Percentiles rank a stretch among this genome's conserved stretches.
phyloP scores from a whole-genome alignment of 2,797 vertebrate genomes.

The Sebastolobus alascanus region DNA sequence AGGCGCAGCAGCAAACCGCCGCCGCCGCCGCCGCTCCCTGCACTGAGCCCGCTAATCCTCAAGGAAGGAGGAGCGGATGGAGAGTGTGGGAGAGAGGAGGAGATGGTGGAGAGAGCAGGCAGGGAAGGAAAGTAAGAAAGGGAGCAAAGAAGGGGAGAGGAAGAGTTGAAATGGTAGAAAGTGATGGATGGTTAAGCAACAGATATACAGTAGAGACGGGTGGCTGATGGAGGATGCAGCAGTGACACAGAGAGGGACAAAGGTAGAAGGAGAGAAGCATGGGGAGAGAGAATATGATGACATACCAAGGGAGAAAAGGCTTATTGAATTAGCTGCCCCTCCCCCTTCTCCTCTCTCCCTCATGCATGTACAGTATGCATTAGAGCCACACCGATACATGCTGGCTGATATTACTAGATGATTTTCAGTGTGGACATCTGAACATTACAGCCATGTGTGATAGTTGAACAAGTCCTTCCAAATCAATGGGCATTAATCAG shows the following conservation, averaged over 20 bases:
- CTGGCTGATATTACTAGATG: background rate
- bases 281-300: conserved; percentile 39
- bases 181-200: background rate
- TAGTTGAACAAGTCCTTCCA: background rate
- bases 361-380: conserved; percentile 13
- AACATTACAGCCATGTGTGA: background rate
- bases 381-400: background rate
- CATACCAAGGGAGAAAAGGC: conserved; percentile 27
- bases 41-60: conserved; percentile 54
- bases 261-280: conserved; percentile 20
- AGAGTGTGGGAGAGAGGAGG: background rate
- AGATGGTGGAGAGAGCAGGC: background rate
- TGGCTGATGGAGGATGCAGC: conserved; percentile 20
- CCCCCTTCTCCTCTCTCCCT: conserved; percentile 18
- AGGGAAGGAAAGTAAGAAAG: background rate
- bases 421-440: background rate
- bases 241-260: conserved; percentile 41
- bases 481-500: background rate
- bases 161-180: conserved; percentile 14
- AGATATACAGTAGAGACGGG: background rate
- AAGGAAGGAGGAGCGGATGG: conserved; percentile 11
- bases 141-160: background rate
- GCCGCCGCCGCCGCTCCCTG: background rate
- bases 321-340: conserved; percentile 51
- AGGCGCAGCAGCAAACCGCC: conserved; percentile 16